phyloP scores from a whole-genome alignment of 2,797 vertebrate genomes.

The Notoglanidium macrostoma region DNA sequence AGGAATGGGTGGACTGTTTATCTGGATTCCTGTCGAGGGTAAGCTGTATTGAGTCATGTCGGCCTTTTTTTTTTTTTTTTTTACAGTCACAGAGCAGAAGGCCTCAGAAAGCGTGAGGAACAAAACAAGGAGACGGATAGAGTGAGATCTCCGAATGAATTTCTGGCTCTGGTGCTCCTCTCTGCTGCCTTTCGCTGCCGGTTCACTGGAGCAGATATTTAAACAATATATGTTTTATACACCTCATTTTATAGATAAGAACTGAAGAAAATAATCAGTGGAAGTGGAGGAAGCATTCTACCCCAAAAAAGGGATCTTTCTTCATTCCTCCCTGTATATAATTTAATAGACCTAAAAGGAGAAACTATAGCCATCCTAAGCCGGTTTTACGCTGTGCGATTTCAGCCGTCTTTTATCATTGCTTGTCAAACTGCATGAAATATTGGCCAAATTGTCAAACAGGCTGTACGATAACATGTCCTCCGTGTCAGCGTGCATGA shows the following conservation, averaged over 20 bases:
- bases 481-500: not conserved
- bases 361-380: constrained; percentile 68
- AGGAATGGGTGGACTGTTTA: constrained; percentile 28
- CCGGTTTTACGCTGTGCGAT: constrained; percentile 13
- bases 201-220: constrained; percentile 32
- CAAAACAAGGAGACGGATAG: constrained; percentile 14
- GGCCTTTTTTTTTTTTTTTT: not conserved
- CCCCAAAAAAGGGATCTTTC: constrained; percentile 56
- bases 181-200: constrained; percentile 17
- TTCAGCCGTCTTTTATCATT: not conserved
- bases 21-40: constrained; percentile 1
- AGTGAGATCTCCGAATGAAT: constrained; percentile 3
- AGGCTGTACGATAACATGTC: not conserved
- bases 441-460: not conserved
- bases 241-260: constrained; percentile 6
- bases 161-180: constrained; percentile 6
- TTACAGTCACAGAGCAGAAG: not conserved
- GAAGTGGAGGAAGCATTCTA: constrained; percentile 29
- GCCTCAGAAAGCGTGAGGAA: not conserved
- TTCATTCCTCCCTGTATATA: constrained; percentile 61
- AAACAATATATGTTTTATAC: not conserved
- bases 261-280: constrained; percentile 28
- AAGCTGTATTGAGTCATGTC: constrained; percentile 12
- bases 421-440: not conserved
- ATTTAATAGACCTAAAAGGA: constrained; percentile 59